Percentiles rank a stretch among this genome's conserved stretches.
These are phyloP conservation scores for Yponomeuta plumbellus DNA, from an alignment of 2,888 invertebrate species.

Conservation along the genomic window DNA sequence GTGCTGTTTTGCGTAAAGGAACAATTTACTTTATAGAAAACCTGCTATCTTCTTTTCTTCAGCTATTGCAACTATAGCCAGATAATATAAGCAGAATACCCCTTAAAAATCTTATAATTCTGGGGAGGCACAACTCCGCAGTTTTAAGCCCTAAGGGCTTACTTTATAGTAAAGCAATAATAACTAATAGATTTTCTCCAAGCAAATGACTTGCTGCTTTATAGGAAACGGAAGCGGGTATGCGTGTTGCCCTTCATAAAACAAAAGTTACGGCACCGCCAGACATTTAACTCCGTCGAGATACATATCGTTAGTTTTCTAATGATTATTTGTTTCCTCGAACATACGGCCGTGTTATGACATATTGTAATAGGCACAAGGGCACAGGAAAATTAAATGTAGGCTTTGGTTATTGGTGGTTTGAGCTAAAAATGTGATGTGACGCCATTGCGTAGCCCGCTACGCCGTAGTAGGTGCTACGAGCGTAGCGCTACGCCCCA, in stretches of 20 bases:
- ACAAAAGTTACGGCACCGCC: constrained; percentile 9
- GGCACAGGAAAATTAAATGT: neutral
- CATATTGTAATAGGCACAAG: constrained; percentile 4
- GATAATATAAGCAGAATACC: no score
- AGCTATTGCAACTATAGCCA: no score
- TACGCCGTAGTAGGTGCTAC: neutral
- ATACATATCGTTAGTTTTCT: constrained; percentile 22
- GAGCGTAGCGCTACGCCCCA: neutral
- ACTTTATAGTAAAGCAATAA: neutral
- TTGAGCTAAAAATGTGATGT: neutral
- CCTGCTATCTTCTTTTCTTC: no score
- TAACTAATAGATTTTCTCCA: neutral
- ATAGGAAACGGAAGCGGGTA: constrained; percentile 22
- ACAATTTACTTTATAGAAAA: no score
- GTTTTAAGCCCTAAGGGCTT: no score
- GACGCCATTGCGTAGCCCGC: neutral
- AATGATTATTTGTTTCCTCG: constrained; percentile 13
- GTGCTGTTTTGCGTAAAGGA: no score
- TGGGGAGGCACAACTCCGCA: no score
- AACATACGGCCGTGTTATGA: constrained; percentile 5
- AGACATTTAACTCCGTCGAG: constrained; percentile 27
- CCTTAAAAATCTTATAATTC: no score
- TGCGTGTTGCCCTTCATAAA: constrained; percentile 44
- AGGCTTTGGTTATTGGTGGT: neutral
- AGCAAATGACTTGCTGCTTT: neutral